These are phyloP conservation scores for Pyrrhosoma nymphula DNA, from an alignment of 2,888 invertebrate species.

Conservation along the genomic window DNA sequence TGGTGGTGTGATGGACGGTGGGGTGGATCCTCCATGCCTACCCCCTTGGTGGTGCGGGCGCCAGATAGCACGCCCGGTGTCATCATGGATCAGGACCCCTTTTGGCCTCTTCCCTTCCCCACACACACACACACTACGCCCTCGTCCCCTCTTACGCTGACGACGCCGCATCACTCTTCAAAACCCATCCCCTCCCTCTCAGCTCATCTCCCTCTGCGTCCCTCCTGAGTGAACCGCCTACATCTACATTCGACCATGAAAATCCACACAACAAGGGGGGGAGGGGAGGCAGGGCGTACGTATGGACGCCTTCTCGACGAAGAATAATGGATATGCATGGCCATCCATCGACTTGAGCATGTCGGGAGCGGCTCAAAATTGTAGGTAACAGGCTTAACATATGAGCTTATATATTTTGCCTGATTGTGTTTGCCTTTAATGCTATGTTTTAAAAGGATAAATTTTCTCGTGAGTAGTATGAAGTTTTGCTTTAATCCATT, in stretches of 20 bases:
- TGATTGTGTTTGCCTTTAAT: neutral
- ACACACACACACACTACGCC: neutral
- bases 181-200: neutral
- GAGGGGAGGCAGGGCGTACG: neutral
- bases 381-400: neutral
- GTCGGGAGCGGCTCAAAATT: neutral
- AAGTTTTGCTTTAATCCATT: no score
- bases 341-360: neutral
- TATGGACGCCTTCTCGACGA: neutral
- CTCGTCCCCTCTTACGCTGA: conserved; percentile 13
- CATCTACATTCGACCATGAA: conserved; percentile 26
- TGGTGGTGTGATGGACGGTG: neutral
- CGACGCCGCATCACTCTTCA: conserved; percentile 26
- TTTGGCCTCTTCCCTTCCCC: neutral
- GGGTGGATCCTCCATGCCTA: neutral
- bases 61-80: conserved; percentile 54
- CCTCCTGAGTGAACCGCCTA: neutral
- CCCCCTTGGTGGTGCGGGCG: conserved; percentile 2
- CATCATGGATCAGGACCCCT: conserved; percentile 23
- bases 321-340: conserved; percentile 20
- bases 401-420: neutral
- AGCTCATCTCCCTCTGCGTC: neutral
- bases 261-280: neutral
- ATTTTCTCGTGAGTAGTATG: no score
- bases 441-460: neutral